A percentile compares a stretch with the other conserved stretches of the same genome.
These are phyloP conservation scores for Peromyscus aztecus DNA, from an alignment of 2,797 vertebrate species.

Conservation along the genomic window DNA sequence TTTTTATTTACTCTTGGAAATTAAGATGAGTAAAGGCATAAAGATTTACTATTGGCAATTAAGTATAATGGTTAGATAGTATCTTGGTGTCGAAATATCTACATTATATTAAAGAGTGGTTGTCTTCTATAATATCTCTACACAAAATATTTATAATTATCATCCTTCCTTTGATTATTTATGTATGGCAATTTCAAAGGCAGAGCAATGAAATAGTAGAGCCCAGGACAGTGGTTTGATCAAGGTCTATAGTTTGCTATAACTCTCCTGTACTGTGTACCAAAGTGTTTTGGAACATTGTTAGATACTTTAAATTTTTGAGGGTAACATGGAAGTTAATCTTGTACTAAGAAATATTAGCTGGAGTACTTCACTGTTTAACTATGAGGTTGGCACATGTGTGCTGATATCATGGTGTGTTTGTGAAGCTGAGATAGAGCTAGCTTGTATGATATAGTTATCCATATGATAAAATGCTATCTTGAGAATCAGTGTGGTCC, in stretches of 20 bases:
- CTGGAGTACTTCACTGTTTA: background rate
- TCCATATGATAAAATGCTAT: background rate
- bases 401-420: background rate
- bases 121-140: background rate
- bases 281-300: background rate
- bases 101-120: background rate
- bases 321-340: background rate
- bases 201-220: background rate
- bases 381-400: background rate
- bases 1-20: background rate
- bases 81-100: background rate
- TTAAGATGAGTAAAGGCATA: background rate
- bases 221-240: background rate
- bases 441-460: background rate
- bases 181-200: background rate
- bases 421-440: background rate
- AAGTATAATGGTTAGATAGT: background rate
- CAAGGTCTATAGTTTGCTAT: background rate
- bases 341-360: background rate
- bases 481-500: background rate
- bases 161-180: background rate
- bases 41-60: background rate
- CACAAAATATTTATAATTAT: background rate
- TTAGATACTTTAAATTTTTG: background rate
- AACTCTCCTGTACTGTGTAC: background rate